phyloP scores from a whole-genome alignment of 2,113 vertebrate species.

The Passer domesticus region DNA sequence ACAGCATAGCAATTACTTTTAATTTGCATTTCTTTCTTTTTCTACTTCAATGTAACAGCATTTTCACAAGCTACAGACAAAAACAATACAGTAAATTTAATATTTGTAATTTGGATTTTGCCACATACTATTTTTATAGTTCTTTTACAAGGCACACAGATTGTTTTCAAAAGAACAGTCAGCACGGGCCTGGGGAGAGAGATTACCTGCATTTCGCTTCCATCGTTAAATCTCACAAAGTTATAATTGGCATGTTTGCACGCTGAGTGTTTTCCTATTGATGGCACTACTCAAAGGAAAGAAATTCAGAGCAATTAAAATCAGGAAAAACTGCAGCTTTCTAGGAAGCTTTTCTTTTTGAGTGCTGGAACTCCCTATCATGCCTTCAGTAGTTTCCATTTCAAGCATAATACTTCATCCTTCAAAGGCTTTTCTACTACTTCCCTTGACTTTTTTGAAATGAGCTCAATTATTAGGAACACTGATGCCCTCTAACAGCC shows the following conservation, averaged over 20 bases:
- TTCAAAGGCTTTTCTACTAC: background rate
- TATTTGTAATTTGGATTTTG: background rate
- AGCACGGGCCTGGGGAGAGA: background rate
- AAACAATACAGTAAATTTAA: background rate
- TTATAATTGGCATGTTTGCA: background rate
- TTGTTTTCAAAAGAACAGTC: background rate
- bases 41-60: background rate
- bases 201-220: background rate
- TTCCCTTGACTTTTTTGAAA: background rate
- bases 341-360: background rate
- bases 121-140: background rate
- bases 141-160: background rate
- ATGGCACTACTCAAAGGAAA: background rate
- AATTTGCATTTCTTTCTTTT: background rate
- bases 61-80: background rate
- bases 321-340: background rate
- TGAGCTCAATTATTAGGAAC: background rate
- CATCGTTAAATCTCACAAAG: background rate
- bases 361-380: rapidly evolving
- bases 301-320: background rate
- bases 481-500: background rate
- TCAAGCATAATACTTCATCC: background rate
- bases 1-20: background rate
- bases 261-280: background rate
- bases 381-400: background rate